Base-by-base conservation (phyloP, 2,113 vertebrate genomes). In the Rhea americana region DNA sequence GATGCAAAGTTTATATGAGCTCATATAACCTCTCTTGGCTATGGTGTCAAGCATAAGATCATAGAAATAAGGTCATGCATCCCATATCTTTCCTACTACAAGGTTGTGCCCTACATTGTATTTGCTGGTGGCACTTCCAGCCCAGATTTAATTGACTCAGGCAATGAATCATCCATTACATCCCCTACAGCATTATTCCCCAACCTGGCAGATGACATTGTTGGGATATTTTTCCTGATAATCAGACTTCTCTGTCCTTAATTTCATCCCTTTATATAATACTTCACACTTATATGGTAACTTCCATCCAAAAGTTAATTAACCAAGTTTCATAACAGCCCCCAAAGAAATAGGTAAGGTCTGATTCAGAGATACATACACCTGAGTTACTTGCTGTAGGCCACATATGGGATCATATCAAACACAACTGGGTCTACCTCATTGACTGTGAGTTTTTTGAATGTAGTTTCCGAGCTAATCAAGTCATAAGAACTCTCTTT, bases 191-290 rank as follows among this genome's bases (percentile, higher is more conserved):
- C 93, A 87, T 77, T 94, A 93, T 93, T 89, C n/a, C 82, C 76
- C 78, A 75, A 4, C 55, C 88, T 91, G 96, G 92, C 70, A 95
- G 85, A 90, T 87, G 55, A 91, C 63, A 89, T 94, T 89, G 73
- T 35, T 75, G 48, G 72, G 82, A 93, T 91, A 89, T 90, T 78
- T 87, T 82, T 43, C 77, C 87, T 92, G 71, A 75, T 95, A 68
- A 94, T 96, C 91, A 95, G 81, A 92, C 90, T 82, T 91, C 84
- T 86, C 86, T 97, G 96, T 75, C 95, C 94, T 95, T 95, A 84
- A 91, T 96, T 97, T 95, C 91, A 91, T 97, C 93, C 76, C 90
- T 78, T 96, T 97, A 96, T 96, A 96, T 96, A 97, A 96, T 84
- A 70, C 56, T 78, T 95, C 70, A 70, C 73, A 79, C 85, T 95